Evolutionary conservation across 2,113 vertebrate genomes (phyloP).

Genomic region (Collichthys lucidus): DNA sequence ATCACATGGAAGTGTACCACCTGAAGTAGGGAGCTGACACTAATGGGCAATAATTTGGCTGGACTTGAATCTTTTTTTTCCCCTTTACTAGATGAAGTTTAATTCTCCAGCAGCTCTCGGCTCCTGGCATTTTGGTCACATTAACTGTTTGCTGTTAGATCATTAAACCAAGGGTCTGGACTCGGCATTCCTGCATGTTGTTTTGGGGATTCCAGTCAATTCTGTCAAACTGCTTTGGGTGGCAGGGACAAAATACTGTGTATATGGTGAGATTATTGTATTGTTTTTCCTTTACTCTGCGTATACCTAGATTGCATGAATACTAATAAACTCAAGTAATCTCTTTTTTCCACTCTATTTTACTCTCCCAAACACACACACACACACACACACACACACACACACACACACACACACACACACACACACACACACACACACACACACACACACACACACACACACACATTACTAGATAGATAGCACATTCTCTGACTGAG

Average conservation of each 20-base stretch:
- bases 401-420: slow-evolving; percentile 6
- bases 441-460: not conserved
- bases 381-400: not conserved
- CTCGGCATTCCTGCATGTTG: not conserved
- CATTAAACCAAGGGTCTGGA: not conserved
- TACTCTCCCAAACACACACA: slow-evolving; percentile 1
- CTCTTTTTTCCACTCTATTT: not conserved
- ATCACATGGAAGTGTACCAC: not conserved
- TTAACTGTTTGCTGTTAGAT: not conserved
- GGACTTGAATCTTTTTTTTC: not conserved
- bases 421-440: not conserved
- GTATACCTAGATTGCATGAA: not conserved
- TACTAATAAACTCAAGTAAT: not conserved
- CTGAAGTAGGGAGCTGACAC: not conserved
- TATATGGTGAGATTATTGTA: not conserved
- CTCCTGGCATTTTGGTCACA: not conserved
- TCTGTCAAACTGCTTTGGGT: not conserved
- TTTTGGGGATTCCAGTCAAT: not conserved
- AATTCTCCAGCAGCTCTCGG: not conserved
- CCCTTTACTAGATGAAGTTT: too few relatives aligned
- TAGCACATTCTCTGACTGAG: slow-evolving; percentile 5
- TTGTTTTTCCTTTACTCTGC: not conserved
- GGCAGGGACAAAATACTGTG: not conserved
- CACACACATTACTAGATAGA: not conserved
- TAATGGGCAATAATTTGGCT: not conserved